phyloP scores from a whole-genome alignment of 2,888 invertebrate genomes.

The Habroteleia sp. region DNA sequence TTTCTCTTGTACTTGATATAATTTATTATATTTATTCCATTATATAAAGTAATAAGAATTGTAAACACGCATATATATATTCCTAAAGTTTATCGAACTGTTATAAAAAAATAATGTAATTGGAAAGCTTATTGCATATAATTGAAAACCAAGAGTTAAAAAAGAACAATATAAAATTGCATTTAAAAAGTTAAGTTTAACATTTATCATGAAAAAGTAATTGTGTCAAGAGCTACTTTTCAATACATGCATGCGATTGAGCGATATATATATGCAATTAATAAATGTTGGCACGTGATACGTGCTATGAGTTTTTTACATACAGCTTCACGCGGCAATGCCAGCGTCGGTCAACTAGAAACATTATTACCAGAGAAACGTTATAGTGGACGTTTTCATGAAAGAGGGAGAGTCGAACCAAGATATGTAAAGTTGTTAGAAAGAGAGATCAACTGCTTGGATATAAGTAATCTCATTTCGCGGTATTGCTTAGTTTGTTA shows the following conservation, averaged over 20 bases:
- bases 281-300: constrained; percentile 17
- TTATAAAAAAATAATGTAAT: too few species aligned
- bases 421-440: constrained; percentile 48
- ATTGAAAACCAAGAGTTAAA: too few species aligned
- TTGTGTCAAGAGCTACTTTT: background rate
- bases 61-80: too few species aligned
- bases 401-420: constrained; percentile 49
- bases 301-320: constrained; percentile 19
- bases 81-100: too few species aligned
- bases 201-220: background rate
- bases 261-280: constrained; percentile 8
- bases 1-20: too few species aligned
- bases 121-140: too few species aligned
- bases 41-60: too few species aligned
- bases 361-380: constrained; percentile 38
- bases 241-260: background rate
- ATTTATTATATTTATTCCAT: too few species aligned
- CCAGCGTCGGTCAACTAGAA: constrained; percentile 24
- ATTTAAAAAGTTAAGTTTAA: constrained; percentile 1
- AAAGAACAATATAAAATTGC: too few species aligned
- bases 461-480: constrained; percentile 73
- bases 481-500: constrained; percentile 73
- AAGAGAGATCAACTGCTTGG: constrained; percentile 50
- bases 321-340: constrained; percentile 24
- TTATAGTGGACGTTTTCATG: background rate